Percentiles rank a stretch among this genome's conserved stretches.
Conservation (phyloP, 2,797 vertebrate species). For the Pipistrellus nathusii region DNA sequence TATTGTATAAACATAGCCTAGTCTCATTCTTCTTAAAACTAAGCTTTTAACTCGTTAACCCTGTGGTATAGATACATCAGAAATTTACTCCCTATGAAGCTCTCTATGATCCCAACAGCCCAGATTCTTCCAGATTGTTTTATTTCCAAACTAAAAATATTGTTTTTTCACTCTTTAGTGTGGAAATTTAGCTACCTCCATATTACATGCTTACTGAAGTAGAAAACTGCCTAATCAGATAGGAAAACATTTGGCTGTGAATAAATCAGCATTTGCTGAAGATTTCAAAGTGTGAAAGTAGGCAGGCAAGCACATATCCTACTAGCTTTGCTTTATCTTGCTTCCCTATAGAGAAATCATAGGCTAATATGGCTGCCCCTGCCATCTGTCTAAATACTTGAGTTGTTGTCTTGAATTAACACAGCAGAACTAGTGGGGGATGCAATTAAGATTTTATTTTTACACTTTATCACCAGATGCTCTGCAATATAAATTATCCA, state of each 20-base stretch:
- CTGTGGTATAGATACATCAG: conserved; percentile 82
- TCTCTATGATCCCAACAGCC: conserved; percentile 86
- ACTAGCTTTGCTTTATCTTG: conserved; percentile 84
- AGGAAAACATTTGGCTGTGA: conserved; percentile 88
- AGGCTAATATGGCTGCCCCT: conserved; percentile 80
- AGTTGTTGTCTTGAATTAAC: conserved; percentile 87
- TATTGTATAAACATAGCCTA: conserved; percentile 84
- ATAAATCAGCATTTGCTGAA: conserved; percentile 89
- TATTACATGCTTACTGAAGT: conserved; percentile 90
- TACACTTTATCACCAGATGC: conserved; percentile 82
- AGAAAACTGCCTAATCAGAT: conserved; percentile 91
- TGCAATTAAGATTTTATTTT: conserved; percentile 85
- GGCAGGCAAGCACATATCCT: conserved; percentile 86
- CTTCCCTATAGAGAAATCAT: conserved; percentile 88
- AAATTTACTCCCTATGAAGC: conserved; percentile 84
- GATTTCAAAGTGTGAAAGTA: conserved; percentile 90
- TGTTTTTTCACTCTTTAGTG: conserved; percentile 87
- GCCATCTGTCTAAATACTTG: conserved; percentile 90
- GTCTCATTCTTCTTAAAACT: conserved; percentile 77
- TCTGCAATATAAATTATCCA: conserved; percentile 76
- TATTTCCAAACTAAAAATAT: conserved; percentile 91
- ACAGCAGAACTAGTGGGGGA: conserved; percentile 80
- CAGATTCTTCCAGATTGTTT: conserved; percentile 87
- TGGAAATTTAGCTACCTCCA: conserved; percentile 88
- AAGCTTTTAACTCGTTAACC: conserved; percentile 77